Percentiles rank a stretch among this genome's conserved stretches.
These are phyloP conservation scores for Apodemia mormo DNA, from an alignment of 2,888 invertebrate species.

Conservation along the genomic window DNA sequence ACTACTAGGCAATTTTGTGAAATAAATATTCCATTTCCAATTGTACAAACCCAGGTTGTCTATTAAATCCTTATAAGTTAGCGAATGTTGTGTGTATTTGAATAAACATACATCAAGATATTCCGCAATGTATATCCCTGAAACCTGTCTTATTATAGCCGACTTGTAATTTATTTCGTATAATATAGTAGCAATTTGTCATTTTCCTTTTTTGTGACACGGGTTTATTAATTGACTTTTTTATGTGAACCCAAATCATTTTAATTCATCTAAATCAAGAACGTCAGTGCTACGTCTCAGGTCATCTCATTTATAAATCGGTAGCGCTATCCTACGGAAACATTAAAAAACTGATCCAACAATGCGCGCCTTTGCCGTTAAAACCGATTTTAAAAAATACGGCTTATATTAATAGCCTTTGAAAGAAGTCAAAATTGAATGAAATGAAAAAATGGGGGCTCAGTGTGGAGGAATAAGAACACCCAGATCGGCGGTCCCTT, in stretches of 20 bases:
- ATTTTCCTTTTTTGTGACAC: slow-evolving; percentile 69
- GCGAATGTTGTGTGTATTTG: neutral
- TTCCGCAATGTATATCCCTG: neutral
- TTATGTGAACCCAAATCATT: slow-evolving; percentile 75
- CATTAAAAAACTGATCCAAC: slow-evolving; percentile 75
- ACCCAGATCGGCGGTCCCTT: slow-evolving; percentile 76
- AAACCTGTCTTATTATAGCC: slow-evolving; percentile 33
- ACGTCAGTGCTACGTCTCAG: slow-evolving; percentile 55
- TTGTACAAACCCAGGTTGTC: too few relatives aligned
- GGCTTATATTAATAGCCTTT: slow-evolving; percentile 81
- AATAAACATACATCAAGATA: neutral
- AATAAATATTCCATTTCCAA: too few relatives aligned
- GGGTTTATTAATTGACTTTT: slow-evolving; percentile 71
- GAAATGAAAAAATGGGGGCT: slow-evolving; percentile 79
- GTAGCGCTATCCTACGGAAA: slow-evolving; percentile 81
- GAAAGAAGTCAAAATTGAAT: slow-evolving; percentile 82
- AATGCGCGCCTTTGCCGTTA: slow-evolving; percentile 73
- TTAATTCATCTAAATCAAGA: slow-evolving; percentile 76
- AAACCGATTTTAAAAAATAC: slow-evolving; percentile 77
- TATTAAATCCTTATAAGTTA: neutral
- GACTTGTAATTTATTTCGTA: slow-evolving; percentile 54
- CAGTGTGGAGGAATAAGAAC: slow-evolving; percentile 72
- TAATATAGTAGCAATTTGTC: slow-evolving; percentile 70
- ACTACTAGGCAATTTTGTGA: too few relatives aligned
- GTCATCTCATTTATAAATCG: slow-evolving; percentile 75